phyloP scores from a whole-genome alignment of 1,140 invertebrate genomes.

The Euborellia annulipes region DNA sequence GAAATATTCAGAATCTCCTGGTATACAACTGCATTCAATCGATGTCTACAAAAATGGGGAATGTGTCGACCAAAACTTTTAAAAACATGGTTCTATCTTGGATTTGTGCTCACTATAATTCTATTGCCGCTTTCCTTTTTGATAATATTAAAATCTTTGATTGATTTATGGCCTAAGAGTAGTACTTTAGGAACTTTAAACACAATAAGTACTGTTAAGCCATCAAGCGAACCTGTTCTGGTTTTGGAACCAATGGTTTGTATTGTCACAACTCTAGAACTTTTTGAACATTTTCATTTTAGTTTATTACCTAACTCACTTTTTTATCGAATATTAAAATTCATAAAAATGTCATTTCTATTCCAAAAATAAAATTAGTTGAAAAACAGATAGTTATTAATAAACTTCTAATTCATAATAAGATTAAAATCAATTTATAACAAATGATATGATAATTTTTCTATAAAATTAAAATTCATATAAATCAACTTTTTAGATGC shows the following conservation, averaged over 20 bases:
- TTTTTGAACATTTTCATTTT: not conserved
- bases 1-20: slow-evolving; percentile 53
- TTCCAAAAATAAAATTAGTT: slow-evolving; percentile 12
- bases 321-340: slow-evolving; percentile 28
- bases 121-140: slow-evolving; percentile 45
- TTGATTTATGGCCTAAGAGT: slow-evolving; percentile 15
- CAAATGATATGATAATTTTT: too few species aligned
- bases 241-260: slow-evolving; percentile 27
- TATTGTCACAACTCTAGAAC: not conserved
- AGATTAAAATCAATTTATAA: too few species aligned
- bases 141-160: slow-evolving; percentile 34
- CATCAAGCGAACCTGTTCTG: slow-evolving; percentile 7
- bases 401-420: too few species aligned
- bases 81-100: slow-evolving; percentile 50
- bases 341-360: slow-evolving; percentile 7
- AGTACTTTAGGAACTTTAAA: slow-evolving; percentile 2
- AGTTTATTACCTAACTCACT: slow-evolving; percentile 12
- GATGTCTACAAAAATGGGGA: slow-evolving; percentile 55
- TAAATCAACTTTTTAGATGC: too few species aligned
- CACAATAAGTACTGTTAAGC: slow-evolving; percentile 3
- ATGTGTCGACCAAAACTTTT: slow-evolving; percentile 43
- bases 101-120: slow-evolving; percentile 41
- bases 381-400: too few species aligned
- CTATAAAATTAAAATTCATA: too few species aligned
- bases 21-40: slow-evolving; percentile 60